A percentile compares a stretch with the other conserved stretches of the same genome.
Conservation (phyloP, 2,797 vertebrate genomes). For the Cyprinella venusta region DNA sequence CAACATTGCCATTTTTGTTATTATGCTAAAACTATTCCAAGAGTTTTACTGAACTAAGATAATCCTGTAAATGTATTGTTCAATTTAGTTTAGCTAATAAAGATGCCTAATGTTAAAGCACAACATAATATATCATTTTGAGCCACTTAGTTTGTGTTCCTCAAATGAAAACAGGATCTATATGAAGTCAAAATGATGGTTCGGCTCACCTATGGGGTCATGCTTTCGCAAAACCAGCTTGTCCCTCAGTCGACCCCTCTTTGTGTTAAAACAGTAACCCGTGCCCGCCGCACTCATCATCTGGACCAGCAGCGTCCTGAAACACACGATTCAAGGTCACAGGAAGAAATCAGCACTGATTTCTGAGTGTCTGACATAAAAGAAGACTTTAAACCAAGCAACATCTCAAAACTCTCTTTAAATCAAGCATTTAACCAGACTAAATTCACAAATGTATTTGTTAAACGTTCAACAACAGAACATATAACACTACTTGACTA, state of each 20-base stretch:
- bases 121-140: neutral
- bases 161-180: neutral
- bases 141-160: neutral
- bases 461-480: neutral
- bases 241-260: slow-evolving; percentile 83
- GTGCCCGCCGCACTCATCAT: slow-evolving; percentile 93
- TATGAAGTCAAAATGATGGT: neutral
- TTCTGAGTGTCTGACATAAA: neutral
- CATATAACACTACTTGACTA: neutral
- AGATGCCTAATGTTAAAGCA: neutral
- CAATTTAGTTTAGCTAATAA: neutral
- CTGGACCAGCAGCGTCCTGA: slow-evolving; percentile 88
- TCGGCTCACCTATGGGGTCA: slow-evolving; percentile 88
- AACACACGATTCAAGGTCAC: neutral
- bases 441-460: neutral
- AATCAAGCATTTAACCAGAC: neutral
- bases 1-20: too few species aligned
- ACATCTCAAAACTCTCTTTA: neutral
- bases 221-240: slow-evolving; percentile 89
- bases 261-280: slow-evolving; percentile 85
- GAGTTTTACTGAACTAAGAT: neutral
- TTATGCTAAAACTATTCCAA: too few species aligned
- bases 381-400: neutral
- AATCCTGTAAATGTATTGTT: neutral
- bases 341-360: neutral